phyloP scores from a whole-genome alignment of 2,888 invertebrate species.

The Leptothorax acervorum region DNA sequence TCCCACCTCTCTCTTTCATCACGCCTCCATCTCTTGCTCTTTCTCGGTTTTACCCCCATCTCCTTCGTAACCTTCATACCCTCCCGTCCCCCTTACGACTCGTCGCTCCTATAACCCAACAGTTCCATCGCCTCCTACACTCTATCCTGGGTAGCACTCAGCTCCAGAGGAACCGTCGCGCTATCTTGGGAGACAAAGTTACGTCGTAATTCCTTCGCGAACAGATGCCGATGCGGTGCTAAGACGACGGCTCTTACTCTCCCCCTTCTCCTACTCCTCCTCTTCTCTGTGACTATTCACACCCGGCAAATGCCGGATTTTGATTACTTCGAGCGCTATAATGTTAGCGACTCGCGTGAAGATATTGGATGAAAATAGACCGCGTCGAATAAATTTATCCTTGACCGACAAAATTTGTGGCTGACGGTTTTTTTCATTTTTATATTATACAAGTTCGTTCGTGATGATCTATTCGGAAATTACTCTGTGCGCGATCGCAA shows the following conservation, averaged over 20 bases:
- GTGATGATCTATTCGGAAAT: slow-evolving; percentile 38
- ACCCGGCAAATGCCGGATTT: slow-evolving; percentile 56
- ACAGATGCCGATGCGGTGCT: slow-evolving; percentile 84
- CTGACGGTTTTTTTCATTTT: neutral
- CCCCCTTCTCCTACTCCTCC: neutral
- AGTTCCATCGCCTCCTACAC: slow-evolving; percentile 65
- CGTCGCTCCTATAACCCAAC: slow-evolving; percentile 54
- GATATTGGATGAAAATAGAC: slow-evolving; percentile 2
- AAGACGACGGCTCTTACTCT: slow-evolving; percentile 72
- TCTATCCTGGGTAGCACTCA: slow-evolving; percentile 76
- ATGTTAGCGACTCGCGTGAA: neutral
- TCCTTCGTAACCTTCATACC: slow-evolving; percentile 66
- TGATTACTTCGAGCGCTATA: slow-evolving; percentile 56
- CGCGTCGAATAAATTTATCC: neutral
- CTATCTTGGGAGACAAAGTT: slow-evolving; percentile 85
- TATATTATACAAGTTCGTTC: neutral
- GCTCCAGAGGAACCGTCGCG: slow-evolving; percentile 79
- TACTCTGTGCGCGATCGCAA: slow-evolving; percentile 18
- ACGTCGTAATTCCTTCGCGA: slow-evolving; percentile 85
- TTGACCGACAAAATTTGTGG: slow-evolving; percentile 6
- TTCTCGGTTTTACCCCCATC: slow-evolving; percentile 48
- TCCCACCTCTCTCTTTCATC: slow-evolving; percentile 30
- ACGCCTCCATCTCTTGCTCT: slow-evolving; percentile 42
- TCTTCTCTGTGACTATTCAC: slow-evolving; percentile 26
- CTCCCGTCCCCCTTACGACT: slow-evolving; percentile 14